Conservation (phyloP, 2,888 invertebrate species). For the Cartodere bifasciata region DNA sequence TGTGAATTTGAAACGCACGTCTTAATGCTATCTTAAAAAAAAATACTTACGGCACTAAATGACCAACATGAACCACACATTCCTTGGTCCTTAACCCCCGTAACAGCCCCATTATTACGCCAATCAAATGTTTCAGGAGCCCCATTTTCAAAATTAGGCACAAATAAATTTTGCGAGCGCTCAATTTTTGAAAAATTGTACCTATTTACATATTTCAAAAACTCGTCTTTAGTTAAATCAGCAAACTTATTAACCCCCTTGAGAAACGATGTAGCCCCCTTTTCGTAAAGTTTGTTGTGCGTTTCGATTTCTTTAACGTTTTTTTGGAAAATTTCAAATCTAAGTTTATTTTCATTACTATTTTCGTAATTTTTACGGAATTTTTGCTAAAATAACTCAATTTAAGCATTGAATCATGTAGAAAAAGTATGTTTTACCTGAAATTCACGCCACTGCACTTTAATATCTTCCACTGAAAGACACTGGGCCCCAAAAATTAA, state of each 20-base stretch:
- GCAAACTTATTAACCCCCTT: slow-evolving; percentile 5
- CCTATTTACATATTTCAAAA: slow-evolving; percentile 6
- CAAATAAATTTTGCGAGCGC: slow-evolving; percentile 5
- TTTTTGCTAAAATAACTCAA: too few relatives aligned
- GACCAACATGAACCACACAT: slow-evolving; percentile 51
- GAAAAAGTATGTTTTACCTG: too few relatives aligned
- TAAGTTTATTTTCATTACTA: slow-evolving; percentile 1
- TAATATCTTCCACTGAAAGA: too few relatives aligned
- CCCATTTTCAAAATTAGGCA: slow-evolving; percentile 4
- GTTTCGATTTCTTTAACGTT: neutral
- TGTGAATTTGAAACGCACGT: too few relatives aligned
- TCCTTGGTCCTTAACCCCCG: slow-evolving; percentile 40
- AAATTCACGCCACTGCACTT: too few relatives aligned
- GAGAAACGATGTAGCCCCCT: slow-evolving; percentile 2
- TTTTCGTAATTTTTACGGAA: too few relatives aligned
- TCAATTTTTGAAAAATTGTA: too few relatives aligned
- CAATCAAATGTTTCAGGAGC: slow-evolving; percentile 37
- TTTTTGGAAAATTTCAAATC: slow-evolving; percentile 1
- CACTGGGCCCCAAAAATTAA: too few relatives aligned
- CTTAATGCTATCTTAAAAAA: too few relatives aligned
- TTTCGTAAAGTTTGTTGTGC: slow-evolving; percentile 2
- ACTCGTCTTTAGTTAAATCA: slow-evolving; percentile 6
- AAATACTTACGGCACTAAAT: slow-evolving; percentile 41
- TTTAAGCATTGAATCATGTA: too few relatives aligned
- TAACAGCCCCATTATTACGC: slow-evolving; percentile 39